A percentile compares a stretch with the other conserved stretches of the same genome.
Conservation (phyloP, 2,888 invertebrate genomes). For the Brachyopa scutellaris region DNA sequence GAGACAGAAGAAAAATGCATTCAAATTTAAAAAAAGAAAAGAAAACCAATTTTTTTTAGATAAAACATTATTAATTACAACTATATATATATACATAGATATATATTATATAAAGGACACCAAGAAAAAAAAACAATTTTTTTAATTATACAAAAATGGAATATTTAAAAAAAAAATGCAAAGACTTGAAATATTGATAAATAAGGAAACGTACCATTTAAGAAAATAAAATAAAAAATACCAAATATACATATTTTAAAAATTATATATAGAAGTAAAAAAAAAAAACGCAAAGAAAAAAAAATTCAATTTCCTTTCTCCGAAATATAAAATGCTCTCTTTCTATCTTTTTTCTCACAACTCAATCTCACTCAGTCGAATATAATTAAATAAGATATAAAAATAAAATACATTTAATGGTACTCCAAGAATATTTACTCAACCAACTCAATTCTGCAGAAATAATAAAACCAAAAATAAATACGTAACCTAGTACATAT, state of each 20-base stretch:
- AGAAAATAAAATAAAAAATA: conserved; percentile 40
- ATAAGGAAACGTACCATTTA: conserved; percentile 60
- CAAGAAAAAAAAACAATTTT: conserved; percentile 65
- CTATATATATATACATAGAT: too few relatives aligned
- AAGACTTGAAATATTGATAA: conserved; percentile 70
- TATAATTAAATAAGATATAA: conserved; percentile 46
- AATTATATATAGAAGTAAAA: conserved; percentile 32
- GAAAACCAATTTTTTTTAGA: conserved; percentile 59
- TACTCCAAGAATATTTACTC: conserved; percentile 44
- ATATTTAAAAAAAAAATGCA: conserved; percentile 59
- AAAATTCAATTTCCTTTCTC: conserved; percentile 49
- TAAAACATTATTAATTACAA: conserved; percentile 59
- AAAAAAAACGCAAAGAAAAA: conserved; percentile 16
- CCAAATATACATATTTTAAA: conserved; percentile 56
- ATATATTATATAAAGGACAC: conserved; percentile 63
- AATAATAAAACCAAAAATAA: conserved; percentile 12
- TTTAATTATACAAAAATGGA: conserved; percentile 67
- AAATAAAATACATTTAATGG: conserved; percentile 58
- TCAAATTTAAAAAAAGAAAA: conserved; percentile 23
- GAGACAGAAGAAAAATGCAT: conserved; percentile 23
- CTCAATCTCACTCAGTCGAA: conserved; percentile 69
- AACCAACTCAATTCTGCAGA: conserved; percentile 20
- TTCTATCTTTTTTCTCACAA: conserved; percentile 67
- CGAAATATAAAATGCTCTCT: too few relatives aligned
- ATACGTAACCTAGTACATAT: conserved; percentile 35